phyloP scores from a whole-genome alignment of 2,797 vertebrate genomes.

The Phyllotis vaccarum region DNA sequence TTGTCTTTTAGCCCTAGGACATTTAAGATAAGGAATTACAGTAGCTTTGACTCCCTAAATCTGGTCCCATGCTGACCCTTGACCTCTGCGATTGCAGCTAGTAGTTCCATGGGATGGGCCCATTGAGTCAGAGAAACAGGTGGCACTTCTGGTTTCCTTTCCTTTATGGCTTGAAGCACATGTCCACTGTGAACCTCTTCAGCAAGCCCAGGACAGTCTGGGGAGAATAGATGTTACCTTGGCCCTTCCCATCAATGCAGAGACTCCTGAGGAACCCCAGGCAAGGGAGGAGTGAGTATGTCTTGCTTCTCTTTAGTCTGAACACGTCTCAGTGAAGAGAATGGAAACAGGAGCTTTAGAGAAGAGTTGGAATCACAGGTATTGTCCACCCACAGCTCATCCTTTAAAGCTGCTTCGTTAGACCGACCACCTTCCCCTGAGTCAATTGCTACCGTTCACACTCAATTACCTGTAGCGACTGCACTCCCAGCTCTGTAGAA shows the following conservation, averaged over 20 bases:
- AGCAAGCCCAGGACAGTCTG: not conserved
- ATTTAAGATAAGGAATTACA: not conserved
- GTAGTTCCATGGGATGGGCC: not conserved
- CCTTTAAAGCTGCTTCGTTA: slow-evolving; percentile 59
- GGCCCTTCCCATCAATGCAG: not conserved
- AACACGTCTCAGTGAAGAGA: not conserved
- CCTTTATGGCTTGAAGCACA: not conserved
- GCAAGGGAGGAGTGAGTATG: not conserved
- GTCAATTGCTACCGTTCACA: not conserved
- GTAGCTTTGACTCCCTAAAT: not conserved
- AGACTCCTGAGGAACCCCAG: not conserved
- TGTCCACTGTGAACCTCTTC: not conserved
- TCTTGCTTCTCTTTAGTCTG: slow-evolving; percentile 9
- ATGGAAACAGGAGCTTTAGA: not conserved
- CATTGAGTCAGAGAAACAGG: not conserved
- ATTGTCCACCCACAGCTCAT: not conserved
- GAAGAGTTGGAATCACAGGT: not conserved
- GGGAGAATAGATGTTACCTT: not conserved
- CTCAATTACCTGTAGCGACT: not conserved
- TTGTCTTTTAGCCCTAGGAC: not conserved
- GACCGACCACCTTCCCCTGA: not conserved
- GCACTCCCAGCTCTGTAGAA: not conserved
- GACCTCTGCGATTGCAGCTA: not conserved
- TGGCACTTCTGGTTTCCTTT: not conserved
- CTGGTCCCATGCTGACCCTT: not conserved